phyloP scores from a whole-genome alignment of 2,888 invertebrate species.

The Trisateles emortualis region DNA sequence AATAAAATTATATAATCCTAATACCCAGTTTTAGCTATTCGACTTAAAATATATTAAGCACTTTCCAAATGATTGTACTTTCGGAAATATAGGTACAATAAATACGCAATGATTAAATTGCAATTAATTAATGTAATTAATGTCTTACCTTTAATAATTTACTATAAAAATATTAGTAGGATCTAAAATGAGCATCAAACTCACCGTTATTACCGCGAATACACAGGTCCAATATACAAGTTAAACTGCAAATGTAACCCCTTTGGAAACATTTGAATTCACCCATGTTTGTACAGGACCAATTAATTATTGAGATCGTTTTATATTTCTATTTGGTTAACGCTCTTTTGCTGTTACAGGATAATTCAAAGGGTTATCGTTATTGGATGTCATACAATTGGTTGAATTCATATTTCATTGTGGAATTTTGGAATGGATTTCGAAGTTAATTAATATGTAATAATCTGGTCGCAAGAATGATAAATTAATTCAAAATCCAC shows the following conservation, averaged over 20 bases:
- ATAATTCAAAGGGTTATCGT: background rate
- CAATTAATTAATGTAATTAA: too few relatives aligned
- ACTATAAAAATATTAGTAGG: background rate
- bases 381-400: background rate
- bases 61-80: too few relatives aligned
- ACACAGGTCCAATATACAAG: conserved; percentile 28
- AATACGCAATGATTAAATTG: too few relatives aligned
- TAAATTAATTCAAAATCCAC: too few relatives aligned
- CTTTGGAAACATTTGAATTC: conserved; percentile 43
- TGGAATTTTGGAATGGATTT: background rate
- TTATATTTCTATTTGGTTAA: conserved; percentile 38
- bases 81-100: too few relatives aligned
- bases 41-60: too few relatives aligned
- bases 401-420: background rate
- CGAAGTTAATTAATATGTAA: too few relatives aligned
- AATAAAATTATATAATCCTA: too few relatives aligned
- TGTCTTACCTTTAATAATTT: too few relatives aligned
- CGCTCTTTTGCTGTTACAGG: conserved; percentile 20
- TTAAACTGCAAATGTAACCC: conserved; percentile 54
- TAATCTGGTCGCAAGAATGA: too few relatives aligned
- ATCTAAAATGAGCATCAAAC: conserved; percentile 14
- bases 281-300: conserved; percentile 48
- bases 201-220: conserved; percentile 10
- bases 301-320: conserved; percentile 54
- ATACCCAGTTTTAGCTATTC: too few relatives aligned